Base-by-base conservation (phyloP, 2,888 invertebrate genomes). In the Nemotelus pantherinus region DNA sequence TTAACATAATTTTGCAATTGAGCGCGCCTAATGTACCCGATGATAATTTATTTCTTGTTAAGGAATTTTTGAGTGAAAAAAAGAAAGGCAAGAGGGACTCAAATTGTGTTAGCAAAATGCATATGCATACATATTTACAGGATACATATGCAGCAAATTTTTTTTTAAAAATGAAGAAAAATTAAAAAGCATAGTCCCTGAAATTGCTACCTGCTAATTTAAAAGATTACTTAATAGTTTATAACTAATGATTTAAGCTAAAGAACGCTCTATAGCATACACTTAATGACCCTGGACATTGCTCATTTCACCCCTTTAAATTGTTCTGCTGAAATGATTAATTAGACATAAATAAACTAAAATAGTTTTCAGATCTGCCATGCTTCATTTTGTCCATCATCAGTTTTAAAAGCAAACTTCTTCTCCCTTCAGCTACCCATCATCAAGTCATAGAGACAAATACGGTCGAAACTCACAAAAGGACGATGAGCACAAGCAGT, bases 1-100 rank as follows among this genome's bases (percentile, higher is more conserved):
- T 74, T 74, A 60, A 60, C 74, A 74, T 74, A 74, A 74, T 74
- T 74, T 74, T 50, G 60, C 74, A 60, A 63, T 74, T 74, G 60
- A 63, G 7, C 10, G 25, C 43, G 47, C 41, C 39, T 63, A 74
- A 47, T 74, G 63, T 60, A 4, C 74, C 9, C 47, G 63, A 48
- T 2, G 7, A 47, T 7, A 6, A 44, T 25, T 50, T 68, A 25
- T 25, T 39, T 50, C 41, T 25, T 25, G 25, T 25, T 25, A 25
- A 68, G 25, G 25, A 47, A 65, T 65, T 45, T 65, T 45, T 45
- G 25, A 50, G 4, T 68, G 67, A 50, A 63, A 43, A 41, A 63
- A 7, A 1, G 50, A 50, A 5, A 7, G 9, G 9, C 50, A 50
- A 7, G 50, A 5, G 9, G 9, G 50, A 50, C 50, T 50, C 9